phyloP scores from a whole-genome alignment of 23 tunicate genomes.

The Trididemnum miniatum region DNA sequence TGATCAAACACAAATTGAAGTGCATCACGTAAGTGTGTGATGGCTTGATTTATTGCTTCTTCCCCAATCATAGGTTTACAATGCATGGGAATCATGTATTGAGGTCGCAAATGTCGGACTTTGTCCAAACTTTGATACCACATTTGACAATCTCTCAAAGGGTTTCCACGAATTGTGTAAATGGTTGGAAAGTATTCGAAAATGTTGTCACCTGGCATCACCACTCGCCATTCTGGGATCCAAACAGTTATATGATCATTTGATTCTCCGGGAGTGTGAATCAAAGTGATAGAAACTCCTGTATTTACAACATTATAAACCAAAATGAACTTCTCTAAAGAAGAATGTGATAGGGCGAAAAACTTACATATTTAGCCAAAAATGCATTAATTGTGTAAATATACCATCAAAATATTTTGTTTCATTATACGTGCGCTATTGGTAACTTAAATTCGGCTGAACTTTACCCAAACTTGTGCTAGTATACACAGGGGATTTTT shows the following conservation, averaged over 20 bases:
- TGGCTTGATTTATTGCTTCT: constrained; percentile 41
- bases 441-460: too few species aligned
- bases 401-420: too few species aligned
- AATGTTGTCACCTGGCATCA: constrained; percentile 75
- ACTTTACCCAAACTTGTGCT: too few species aligned
- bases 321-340: too few species aligned
- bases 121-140: constrained; percentile 72
- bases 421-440: too few species aligned
- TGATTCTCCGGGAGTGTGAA: constrained; percentile 97
- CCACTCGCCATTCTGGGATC: constrained; percentile 75
- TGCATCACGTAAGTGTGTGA: constrained; percentile 68
- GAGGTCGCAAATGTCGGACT: constrained; percentile 39
- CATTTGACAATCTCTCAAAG: constrained; percentile 34
- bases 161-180: constrained; percentile 78
- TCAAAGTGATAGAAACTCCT: constrained; percentile 24
- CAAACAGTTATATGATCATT: constrained; percentile 80
- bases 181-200: constrained; percentile 83
- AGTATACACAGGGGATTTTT: too few species aligned
- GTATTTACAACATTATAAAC: too few species aligned
- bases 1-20: constrained; percentile 88
- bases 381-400: too few species aligned
- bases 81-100: constrained; percentile 66
- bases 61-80: constrained; percentile 57
- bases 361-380: too few species aligned
- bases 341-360: too few species aligned